A percentile compares a stretch with the other conserved stretches of the same genome.
phyloP scores from a whole-genome alignment of 1,140 invertebrate genomes.

The Plectus sambesii region DNA sequence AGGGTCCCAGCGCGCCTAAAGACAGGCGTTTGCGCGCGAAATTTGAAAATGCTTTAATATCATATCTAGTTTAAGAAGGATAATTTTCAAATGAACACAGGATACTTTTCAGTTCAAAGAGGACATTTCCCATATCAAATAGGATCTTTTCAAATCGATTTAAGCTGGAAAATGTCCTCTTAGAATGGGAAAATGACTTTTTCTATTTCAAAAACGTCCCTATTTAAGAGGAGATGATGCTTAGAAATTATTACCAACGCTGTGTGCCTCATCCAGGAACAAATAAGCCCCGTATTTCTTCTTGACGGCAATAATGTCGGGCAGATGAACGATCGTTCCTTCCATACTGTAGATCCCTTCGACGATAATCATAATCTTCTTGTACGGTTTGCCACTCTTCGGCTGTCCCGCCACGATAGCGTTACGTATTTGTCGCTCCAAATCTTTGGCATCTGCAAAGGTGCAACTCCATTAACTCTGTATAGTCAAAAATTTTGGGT shows the following conservation, averaged over 20 bases:
- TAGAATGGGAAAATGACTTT: too few species aligned
- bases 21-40: slow-evolving; percentile 1
- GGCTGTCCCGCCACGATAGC: slow-evolving; percentile 48
- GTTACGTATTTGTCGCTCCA: slow-evolving; percentile 47
- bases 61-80: too few species aligned
- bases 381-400: slow-evolving; percentile 46
- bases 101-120: too few species aligned
- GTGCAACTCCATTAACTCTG: neutral
- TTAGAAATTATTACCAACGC: slow-evolving; percentile 42
- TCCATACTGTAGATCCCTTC: slow-evolving; percentile 52
- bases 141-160: too few species aligned
- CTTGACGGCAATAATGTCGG: slow-evolving; percentile 49
- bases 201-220: too few species aligned
- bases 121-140: too few species aligned
- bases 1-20: slow-evolving; percentile 48
- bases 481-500: too few species aligned
- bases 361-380: slow-evolving; percentile 39
- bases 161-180: too few species aligned
- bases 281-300: slow-evolving; percentile 53
- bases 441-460: slow-evolving; percentile 47
- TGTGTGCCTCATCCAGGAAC: slow-evolving; percentile 53
- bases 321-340: slow-evolving; percentile 50
- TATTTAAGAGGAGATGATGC: too few species aligned
- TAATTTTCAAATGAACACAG: too few species aligned
- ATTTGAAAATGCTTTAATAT: too few species aligned